Base-by-base conservation (phyloP, 1,140 invertebrate species). In the Drosophila micromelanica region DNA sequence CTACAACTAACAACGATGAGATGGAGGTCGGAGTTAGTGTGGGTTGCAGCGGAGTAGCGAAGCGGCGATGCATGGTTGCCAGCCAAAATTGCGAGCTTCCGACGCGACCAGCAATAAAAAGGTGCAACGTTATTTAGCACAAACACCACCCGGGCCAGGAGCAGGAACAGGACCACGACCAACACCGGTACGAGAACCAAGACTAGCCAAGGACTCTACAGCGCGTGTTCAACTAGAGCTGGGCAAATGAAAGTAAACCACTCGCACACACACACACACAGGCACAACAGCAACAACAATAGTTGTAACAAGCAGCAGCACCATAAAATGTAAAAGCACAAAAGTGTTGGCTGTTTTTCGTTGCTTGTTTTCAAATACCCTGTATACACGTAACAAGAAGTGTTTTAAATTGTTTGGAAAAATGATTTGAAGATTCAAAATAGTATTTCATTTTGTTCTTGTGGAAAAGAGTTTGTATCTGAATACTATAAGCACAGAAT, bases 91-190 rank as follows among this genome's bases (percentile, higher is more conserved):
- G 82, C 78, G 65, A 86, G 82, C 75, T 72, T 86, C 81, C 81
- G 81, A 87, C 81, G 82, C 79, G 75, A 63, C 84, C 64, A 65
- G 79, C 82, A 86, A 87, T 86, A 86, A 89, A 86, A 87, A 86
- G 82, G 82, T 86, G 82, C 82, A 86, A 86, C 82, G 82, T 86
- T 86, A 86, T 86, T 87, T 86, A 81, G 84, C 78, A 73, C 78
- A 57, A 70, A 78, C 84, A 82, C 79, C 82, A 86, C 72, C 82
- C 49, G 74, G 86, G 65, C n/a, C 51, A 70, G 46, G 12, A 15
- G 2, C 27, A 56, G 27, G 27, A 40, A 6, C 15, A 11, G 55
- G 23, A 42, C 8, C 23, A 32, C 8, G 9, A 30, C n/a, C 20
- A 13, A 12, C 5, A 54, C 8, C 15, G 27, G 17, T 20, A 46